Evolutionary conservation across 2,797 vertebrate genomes (phyloP).

Genomic region (Tenualosa ilisha): DNA sequence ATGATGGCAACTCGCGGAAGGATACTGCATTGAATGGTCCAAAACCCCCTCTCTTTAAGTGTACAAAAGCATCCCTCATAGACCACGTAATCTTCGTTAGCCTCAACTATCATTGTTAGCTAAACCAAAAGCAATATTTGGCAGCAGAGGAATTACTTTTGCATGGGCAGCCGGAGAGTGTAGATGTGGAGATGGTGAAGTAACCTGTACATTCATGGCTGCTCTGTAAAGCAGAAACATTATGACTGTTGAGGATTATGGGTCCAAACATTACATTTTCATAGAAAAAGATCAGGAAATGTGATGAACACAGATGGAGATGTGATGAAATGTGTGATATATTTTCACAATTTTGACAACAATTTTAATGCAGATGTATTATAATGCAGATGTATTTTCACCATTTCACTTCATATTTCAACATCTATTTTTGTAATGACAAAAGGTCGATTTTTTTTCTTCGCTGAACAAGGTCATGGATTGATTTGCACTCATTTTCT

Average conservation of each 20-base stretch:
- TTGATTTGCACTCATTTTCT: conserved; percentile 9
- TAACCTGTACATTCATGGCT: background rate
- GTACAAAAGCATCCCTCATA: background rate
- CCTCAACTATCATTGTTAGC: background rate
- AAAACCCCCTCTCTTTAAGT: background rate
- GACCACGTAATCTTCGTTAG: background rate
- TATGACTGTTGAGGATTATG: too few relatives aligned
- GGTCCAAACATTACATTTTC: too few relatives aligned
- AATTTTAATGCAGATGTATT: conserved; percentile 4
- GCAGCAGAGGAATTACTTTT: background rate
- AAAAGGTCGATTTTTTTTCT: background rate
- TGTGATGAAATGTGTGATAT: background rate
- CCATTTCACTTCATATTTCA: background rate
- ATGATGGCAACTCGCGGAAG: background rate
- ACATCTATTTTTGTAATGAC: conserved; percentile 10
- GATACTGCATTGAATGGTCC: background rate
- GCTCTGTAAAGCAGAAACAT: too few relatives aligned
- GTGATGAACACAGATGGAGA: background rate
- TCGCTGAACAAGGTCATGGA: background rate
- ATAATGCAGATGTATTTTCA: background rate
- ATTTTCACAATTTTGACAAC: conserved; percentile 14
- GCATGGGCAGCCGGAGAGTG: background rate
- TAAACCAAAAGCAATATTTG: background rate
- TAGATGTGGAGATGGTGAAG: background rate
- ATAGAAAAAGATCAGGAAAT: background rate